Evolutionary conservation across 2,797 vertebrate genomes (phyloP).

Genomic region (Mergus octosetaceus): DNA sequence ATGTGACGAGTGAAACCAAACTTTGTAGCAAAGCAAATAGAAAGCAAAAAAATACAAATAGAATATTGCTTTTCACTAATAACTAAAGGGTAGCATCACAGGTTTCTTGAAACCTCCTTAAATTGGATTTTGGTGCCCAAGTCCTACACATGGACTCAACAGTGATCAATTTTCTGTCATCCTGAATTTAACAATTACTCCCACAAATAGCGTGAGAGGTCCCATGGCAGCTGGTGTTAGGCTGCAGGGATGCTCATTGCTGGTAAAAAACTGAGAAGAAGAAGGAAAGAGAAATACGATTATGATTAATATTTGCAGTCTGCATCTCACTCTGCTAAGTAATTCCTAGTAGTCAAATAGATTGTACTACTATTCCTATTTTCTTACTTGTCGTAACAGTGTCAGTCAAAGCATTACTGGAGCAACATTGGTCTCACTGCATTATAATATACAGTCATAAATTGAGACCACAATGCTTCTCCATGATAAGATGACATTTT

Average conservation of each 20-base stretch:
- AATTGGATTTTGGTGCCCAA: not conserved
- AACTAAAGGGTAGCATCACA: not conserved
- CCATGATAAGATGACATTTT: not conserved
- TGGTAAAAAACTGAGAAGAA: not conserved
- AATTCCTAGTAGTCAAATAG: not conserved
- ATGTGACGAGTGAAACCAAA: not conserved
- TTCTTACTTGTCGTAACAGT: not conserved
- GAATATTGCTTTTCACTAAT: not conserved
- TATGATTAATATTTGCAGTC: not conserved
- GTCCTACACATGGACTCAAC: not conserved
- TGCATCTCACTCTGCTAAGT: not conserved
- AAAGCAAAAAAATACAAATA: not conserved
- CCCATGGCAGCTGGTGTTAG: not conserved
- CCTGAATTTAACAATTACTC: not conserved
- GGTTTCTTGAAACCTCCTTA: not conserved
- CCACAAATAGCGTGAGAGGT: fast-evolving
- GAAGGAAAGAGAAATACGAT: not conserved
- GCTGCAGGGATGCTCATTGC: not conserved
- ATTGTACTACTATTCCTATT: not conserved
- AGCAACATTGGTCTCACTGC: not conserved
- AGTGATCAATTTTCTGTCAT: not conserved
- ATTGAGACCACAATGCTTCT: not conserved
- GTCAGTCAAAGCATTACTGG: not conserved
- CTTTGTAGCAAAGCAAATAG: not conserved
- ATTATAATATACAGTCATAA: not conserved